Evolutionary conservation across 2,888 invertebrate genomes (phyloP).

Genomic region (Onthophagus sagittarius): DNA sequence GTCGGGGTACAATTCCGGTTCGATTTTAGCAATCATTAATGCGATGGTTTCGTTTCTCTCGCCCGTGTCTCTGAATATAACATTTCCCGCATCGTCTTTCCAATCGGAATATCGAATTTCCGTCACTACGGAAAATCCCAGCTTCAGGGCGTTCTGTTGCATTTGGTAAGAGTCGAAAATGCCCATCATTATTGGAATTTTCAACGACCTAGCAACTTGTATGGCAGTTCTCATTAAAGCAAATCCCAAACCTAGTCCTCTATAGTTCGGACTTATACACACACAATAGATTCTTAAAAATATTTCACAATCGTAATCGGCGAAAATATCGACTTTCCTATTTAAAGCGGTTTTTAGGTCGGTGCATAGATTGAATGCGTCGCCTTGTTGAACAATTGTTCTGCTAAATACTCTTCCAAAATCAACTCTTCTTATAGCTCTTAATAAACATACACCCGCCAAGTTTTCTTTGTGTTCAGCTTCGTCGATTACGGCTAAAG

Average conservation of each 20-base stretch:
- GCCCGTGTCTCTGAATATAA: conserved; percentile 52
- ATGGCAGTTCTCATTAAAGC: conserved; percentile 36
- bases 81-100: conserved; percentile 36
- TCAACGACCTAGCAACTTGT: conserved; percentile 40
- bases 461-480: conserved; percentile 25
- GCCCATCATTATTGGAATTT: conserved; percentile 40
- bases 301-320: conserved; percentile 38
- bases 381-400: conserved; percentile 39
- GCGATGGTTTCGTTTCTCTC: conserved; percentile 51
- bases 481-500: conserved; percentile 40
- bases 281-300: conserved; percentile 40
- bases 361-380: conserved; percentile 38
- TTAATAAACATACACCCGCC: conserved; percentile 41
- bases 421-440: conserved; percentile 38
- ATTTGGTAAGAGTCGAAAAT: conserved; percentile 36
- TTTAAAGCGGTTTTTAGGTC: conserved; percentile 37
- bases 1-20: conserved; percentile 25
- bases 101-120: conserved; percentile 50
- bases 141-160: conserved; percentile 38
- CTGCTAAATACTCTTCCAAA: conserved; percentile 41
- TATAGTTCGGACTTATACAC: conserved; percentile 39
- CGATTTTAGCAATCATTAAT: conserved; percentile 42
- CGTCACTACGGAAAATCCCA: conserved; percentile 39
- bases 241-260: conserved; percentile 37
- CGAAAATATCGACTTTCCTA: conserved; percentile 41